These are phyloP conservation scores for Alauda arvensis DNA, from an alignment of 2,797 vertebrate genomes.

Conservation along the genomic window DNA sequence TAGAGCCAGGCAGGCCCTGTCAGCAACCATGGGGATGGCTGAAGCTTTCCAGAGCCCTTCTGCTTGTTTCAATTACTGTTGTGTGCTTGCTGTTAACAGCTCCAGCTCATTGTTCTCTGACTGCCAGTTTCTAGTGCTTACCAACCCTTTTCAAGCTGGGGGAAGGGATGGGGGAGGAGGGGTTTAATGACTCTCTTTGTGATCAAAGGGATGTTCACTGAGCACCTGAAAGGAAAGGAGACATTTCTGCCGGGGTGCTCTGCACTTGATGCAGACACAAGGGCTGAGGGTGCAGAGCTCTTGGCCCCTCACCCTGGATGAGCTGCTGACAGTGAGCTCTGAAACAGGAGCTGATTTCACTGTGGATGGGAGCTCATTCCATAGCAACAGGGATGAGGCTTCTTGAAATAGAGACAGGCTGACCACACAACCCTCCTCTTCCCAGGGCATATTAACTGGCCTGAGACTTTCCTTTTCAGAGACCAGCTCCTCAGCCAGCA, in stretches of 20 bases:
- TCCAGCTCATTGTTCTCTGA: not conserved
- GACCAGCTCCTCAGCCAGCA: slow-evolving; percentile 87
- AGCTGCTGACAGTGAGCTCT: not conserved
- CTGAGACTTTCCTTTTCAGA: slow-evolving; percentile 73
- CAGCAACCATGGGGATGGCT: not conserved
- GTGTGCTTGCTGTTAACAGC: slow-evolving; percentile 7
- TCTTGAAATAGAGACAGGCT: slow-evolving; percentile 2
- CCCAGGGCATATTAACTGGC: not conserved
- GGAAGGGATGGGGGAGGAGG: not conserved
- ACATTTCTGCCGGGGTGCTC: not conserved
- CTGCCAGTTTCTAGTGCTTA: not conserved
- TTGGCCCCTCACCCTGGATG: not conserved
- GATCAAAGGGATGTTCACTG: not conserved
- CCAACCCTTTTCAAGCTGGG: not conserved
- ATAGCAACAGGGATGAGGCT: not conserved
- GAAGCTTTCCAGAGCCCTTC: slow-evolving; percentile 13
- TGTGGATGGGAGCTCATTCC: not conserved
- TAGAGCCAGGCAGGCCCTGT: not conserved
- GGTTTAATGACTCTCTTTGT: not conserved
- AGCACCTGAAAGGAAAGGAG: not conserved
- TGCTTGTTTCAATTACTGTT: slow-evolving; percentile 3
- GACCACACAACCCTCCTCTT: not conserved
- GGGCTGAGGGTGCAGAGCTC: not conserved
- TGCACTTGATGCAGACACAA: not conserved
- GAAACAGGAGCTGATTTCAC: not conserved